Conservation (phyloP, 2,888 invertebrate genomes). For the Boloria euphrosyne region DNA sequence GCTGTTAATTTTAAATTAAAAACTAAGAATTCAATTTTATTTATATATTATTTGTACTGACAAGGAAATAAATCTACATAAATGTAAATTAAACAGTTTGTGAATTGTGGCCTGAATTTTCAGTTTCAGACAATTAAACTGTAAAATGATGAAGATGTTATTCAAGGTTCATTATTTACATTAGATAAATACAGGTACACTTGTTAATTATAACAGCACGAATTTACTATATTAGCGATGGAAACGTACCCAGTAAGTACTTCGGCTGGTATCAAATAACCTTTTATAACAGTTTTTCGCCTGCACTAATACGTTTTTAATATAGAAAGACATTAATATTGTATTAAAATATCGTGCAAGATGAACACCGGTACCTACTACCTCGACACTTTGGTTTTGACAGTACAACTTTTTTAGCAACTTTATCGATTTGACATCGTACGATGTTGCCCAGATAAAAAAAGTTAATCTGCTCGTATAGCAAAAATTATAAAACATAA, state of each 20-base stretch:
- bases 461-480: neutral
- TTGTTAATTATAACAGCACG: neutral
- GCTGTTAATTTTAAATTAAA: too few species aligned
- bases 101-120: too few species aligned
- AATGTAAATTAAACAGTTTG: too few species aligned
- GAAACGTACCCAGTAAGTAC: slow-evolving; percentile 60
- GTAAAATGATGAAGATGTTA: neutral
- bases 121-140: too few species aligned
- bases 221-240: slow-evolving; percentile 20
- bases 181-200: neutral
- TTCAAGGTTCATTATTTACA: neutral
- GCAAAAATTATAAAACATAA: neutral
- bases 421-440: slow-evolving; percentile 32
- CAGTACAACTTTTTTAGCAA: slow-evolving; percentile 31
- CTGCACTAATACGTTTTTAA: slow-evolving; percentile 62
- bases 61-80: too few species aligned
- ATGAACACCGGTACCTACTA: slow-evolving; percentile 16
- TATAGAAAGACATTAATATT: slow-evolving; percentile 56
- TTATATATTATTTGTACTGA: too few species aligned
- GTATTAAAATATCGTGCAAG: slow-evolving; percentile 28
- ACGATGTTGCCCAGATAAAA: slow-evolving; percentile 48
- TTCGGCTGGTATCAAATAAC: slow-evolving; percentile 56
- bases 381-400: slow-evolving; percentile 21
- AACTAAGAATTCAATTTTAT: too few species aligned
- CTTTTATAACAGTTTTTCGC: slow-evolving; percentile 59